These are phyloP conservation scores for Octodonta nipae DNA, from an alignment of 2,888 invertebrate genomes.

Conservation along the genomic window DNA sequence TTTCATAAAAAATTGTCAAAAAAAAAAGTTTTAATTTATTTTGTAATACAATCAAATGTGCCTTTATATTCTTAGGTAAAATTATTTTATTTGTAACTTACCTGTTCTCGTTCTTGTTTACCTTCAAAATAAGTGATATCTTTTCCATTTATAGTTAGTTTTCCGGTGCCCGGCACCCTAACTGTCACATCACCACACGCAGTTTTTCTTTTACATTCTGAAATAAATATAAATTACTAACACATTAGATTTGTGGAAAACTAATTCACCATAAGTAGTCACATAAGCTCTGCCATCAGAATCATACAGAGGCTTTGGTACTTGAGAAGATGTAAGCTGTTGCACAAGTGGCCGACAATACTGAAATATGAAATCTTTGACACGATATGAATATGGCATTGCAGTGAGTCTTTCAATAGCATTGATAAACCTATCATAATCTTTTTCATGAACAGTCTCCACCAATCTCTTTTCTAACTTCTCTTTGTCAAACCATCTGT, in stretches of 20 bases:
- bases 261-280: slow-evolving; percentile 47
- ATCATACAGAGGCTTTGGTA: slow-evolving; percentile 57
- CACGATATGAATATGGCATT: slow-evolving; percentile 58
- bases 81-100: too few relatives aligned
- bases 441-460: slow-evolving; percentile 52
- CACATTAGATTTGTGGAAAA: not conserved
- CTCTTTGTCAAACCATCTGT: slow-evolving; percentile 53
- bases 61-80: too few relatives aligned
- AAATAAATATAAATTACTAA: slow-evolving; percentile 10
- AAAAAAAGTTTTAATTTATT: too few relatives aligned
- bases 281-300: slow-evolving; percentile 57
- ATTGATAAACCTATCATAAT: slow-evolving; percentile 58
- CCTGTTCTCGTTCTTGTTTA: slow-evolving; percentile 63
- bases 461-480: slow-evolving; percentile 51
- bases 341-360: slow-evolving; percentile 49
- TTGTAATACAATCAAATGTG: too few relatives aligned
- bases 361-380: slow-evolving; percentile 59
- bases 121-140: slow-evolving; percentile 65
- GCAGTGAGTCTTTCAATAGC: slow-evolving; percentile 57
- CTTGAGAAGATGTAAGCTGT: slow-evolving; percentile 44
- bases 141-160: slow-evolving; percentile 65
- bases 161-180: slow-evolving; percentile 67
- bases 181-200: slow-evolving; percentile 70
- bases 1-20: too few relatives aligned
- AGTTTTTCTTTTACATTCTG: slow-evolving; percentile 57